A percentile compares a stretch with the other conserved stretches of the same genome.
These are phyloP conservation scores for Sycophaga agraensis DNA, from an alignment of 1,140 invertebrate species.

Conservation along the genomic window DNA sequence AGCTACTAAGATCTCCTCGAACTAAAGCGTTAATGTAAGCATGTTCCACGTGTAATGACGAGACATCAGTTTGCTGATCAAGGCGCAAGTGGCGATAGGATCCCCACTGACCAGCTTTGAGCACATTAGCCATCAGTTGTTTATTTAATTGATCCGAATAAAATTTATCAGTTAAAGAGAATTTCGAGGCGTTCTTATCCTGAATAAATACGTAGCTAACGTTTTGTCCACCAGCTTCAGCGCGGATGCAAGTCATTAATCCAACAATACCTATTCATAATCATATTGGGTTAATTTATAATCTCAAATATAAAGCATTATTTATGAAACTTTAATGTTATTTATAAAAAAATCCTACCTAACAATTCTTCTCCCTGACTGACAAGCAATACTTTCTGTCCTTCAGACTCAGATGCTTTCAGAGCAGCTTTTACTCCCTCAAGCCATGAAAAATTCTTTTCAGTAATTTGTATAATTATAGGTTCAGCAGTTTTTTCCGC, in stretches of 20 bases:
- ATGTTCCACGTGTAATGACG: constrained; percentile 75
- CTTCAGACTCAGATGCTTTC: constrained; percentile 61
- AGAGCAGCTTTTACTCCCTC: constrained; percentile 74
- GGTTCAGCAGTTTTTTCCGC: constrained; percentile 52
- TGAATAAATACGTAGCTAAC: constrained; percentile 73
- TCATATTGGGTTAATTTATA: no score
- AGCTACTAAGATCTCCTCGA: constrained; percentile 87
- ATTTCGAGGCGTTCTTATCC: constrained; percentile 64
- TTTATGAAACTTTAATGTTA: not conserved
- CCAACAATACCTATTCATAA: constrained; percentile 73
- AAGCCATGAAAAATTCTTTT: constrained; percentile 79
- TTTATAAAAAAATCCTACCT: constrained; percentile 30
- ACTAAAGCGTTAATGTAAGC: constrained; percentile 90
- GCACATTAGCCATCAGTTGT: constrained; percentile 84
- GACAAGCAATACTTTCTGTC: constrained; percentile 71
- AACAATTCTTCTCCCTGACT: constrained; percentile 66
- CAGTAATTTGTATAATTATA: constrained; percentile 64
- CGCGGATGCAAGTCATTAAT: constrained; percentile 83
- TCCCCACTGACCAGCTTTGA: constrained; percentile 79
- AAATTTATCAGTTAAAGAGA: constrained; percentile 60
- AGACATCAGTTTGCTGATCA: constrained; percentile 61
- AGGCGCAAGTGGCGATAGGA: constrained; percentile 76
- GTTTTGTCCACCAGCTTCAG: constrained; percentile 77
- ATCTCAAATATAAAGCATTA: no score
- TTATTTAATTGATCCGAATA: constrained; percentile 69